Evolutionary conservation across 2,113 vertebrate species (phyloP).

Genomic region (Lates calcarifer): DNA sequence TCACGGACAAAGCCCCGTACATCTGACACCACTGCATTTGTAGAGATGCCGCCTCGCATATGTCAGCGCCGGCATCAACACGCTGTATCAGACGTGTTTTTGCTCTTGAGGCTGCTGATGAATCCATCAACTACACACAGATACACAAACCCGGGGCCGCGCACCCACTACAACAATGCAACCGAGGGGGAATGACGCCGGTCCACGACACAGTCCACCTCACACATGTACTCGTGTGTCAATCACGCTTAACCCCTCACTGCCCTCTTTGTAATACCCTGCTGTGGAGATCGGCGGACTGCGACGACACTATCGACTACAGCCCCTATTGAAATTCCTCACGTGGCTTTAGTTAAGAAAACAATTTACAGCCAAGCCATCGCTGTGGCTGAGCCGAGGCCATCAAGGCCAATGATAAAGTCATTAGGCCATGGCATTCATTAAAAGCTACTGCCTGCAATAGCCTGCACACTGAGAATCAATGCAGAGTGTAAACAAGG

Average conservation of each 20-base stretch:
- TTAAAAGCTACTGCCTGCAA: conserved; percentile 64
- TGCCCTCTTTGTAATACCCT: conserved; percentile 15
- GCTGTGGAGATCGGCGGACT: conserved; percentile 36
- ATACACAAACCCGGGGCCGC: background rate
- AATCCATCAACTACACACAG: conserved; percentile 42
- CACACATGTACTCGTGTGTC: conserved; percentile 52
- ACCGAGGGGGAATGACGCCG: conserved; percentile 6
- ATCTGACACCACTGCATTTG: conserved; percentile 54
- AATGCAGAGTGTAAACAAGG: conserved; percentile 56
- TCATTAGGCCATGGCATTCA: conserved; percentile 72
- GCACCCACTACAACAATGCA: conserved; percentile 7
- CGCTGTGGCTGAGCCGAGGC: conserved; percentile 54
- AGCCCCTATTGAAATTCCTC: conserved; percentile 75
- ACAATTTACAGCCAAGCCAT: conserved; percentile 66
- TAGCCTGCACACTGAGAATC: conserved; percentile 44
- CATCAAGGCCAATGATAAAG: conserved; percentile 72
- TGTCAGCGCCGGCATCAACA: conserved; percentile 33
- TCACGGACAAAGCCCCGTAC: conserved; percentile 46
- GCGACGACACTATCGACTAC: conserved; percentile 35
- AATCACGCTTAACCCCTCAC: conserved; percentile 59
- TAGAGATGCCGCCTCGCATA: conserved; percentile 28
- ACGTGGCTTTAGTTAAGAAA: conserved; percentile 73
- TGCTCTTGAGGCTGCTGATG: conserved; percentile 24
- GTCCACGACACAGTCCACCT: conserved; percentile 37
- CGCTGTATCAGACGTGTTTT: conserved; percentile 39